Base-by-base conservation (phyloP, 2,797 vertebrate species). In the Odontamblyopus lacepedii region DNA sequence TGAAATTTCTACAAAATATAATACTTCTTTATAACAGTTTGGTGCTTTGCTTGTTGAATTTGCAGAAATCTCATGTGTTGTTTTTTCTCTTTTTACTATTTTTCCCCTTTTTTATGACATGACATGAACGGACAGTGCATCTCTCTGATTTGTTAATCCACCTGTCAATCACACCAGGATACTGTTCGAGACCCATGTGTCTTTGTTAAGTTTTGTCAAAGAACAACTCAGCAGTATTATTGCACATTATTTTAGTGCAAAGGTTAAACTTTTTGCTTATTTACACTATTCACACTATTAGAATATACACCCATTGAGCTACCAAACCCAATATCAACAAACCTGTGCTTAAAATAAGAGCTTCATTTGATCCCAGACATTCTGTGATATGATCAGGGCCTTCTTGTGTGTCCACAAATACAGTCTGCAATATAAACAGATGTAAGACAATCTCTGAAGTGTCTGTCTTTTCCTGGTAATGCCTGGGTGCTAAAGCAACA, bases 401-500 rank as follows among this genome's bases (percentile, higher is more conserved):
- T 30, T 44, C 63, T 62, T 27, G 27, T 11, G 41, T 69, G 63
- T 48, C 53, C 38, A 55, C 13, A 72, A 70, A 78, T 67, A 53
- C 44, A 4, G 19, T 60, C 48, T 62, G 51, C 48, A 55, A 32
- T 27, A 72, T 78, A 73, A 62, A 70, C 50, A 73, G 74, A 75
- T 70, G 55, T 26, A 38, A 50, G 4, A 71, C 77, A 61, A 69
- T 78, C 56, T 59, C 44, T 30, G 51, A 67, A 68, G 61, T 75
- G 30, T 63, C 26, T 70, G 6, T 67, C 68, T 63, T 41, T 60
- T 79, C 67, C 69, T 2, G 59, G 74, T 57, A 70, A 57, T 19
- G 6, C n/a, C 50, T 71, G 67, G 72, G 73, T 77, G 70, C 75
- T 71, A 74, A 75, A 29, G 6, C 66, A 60, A 48, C 30, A 65